Conservation (phyloP, 2,888 invertebrate species). For the Lochmaea crataegi region DNA sequence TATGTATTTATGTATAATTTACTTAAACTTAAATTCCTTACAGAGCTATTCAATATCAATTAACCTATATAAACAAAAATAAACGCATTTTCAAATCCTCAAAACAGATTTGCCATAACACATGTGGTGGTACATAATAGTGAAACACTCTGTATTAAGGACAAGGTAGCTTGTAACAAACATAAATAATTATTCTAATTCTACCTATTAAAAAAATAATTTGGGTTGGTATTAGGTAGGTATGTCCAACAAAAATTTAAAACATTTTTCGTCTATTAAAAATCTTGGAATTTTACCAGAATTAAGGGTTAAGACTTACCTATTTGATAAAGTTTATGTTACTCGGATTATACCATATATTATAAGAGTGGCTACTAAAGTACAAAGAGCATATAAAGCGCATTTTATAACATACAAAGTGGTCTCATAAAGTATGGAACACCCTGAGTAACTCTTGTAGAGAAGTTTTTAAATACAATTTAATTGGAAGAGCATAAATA, state of each 20-base stretch:
- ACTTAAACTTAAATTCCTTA: slow-evolving; percentile 31
- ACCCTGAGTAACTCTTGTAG: background rate
- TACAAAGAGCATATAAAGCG: too few relatives aligned
- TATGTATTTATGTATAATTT: slow-evolving; percentile 31
- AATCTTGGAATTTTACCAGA: slow-evolving; percentile 28
- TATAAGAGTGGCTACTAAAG: background rate
- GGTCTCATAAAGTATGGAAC: background rate
- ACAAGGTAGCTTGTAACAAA: slow-evolving; percentile 45
- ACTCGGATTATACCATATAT: background rate
- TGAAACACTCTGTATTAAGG: slow-evolving; percentile 37
- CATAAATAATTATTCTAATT: slow-evolving; percentile 47
- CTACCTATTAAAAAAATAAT: slow-evolving; percentile 46
- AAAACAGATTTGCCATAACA: slow-evolving; percentile 20
- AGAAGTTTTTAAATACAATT: background rate
- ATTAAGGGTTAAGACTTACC: background rate
- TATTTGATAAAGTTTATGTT: background rate
- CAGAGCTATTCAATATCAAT: slow-evolving; percentile 32
- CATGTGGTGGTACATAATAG: slow-evolving; percentile 19
- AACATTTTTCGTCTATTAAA: slow-evolving; percentile 2
- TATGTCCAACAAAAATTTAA: slow-evolving; percentile 1
- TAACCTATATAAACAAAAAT: slow-evolving; percentile 20
- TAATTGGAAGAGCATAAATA: background rate
- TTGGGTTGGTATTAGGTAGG: slow-evolving; percentile 27
- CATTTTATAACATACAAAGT: background rate
- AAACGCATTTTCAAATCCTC: slow-evolving; percentile 13